phyloP scores from a whole-genome alignment of 2,797 vertebrate genomes.

The Pteropus rufus region DNA sequence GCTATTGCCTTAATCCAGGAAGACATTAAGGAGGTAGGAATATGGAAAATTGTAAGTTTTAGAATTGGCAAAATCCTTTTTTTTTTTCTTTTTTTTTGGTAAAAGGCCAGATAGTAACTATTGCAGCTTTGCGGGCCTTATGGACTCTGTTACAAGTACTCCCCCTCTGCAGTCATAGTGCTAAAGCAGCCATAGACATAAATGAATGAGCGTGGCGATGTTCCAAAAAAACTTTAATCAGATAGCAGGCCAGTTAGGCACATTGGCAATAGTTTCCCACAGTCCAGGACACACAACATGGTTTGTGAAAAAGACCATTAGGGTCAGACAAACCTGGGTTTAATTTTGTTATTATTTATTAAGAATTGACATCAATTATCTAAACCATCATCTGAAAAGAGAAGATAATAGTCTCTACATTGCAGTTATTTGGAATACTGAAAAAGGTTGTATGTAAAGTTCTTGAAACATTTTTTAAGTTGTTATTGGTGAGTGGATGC shows the following conservation, averaged over 20 bases:
- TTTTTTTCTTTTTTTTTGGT: not conserved
- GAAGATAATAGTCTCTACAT: not conserved
- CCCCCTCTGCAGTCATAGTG: not conserved
- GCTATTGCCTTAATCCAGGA: not conserved
- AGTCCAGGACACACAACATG: not conserved
- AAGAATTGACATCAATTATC: not conserved
- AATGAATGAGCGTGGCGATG: not conserved
- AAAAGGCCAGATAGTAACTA: not conserved
- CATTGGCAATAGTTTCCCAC: not conserved
- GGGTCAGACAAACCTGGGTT: not conserved
- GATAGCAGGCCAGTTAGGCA: not conserved
- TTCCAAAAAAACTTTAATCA: not conserved
- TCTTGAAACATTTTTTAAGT: not conserved
- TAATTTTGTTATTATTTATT: not conserved
- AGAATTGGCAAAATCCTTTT: not conserved
- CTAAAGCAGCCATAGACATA: not conserved
- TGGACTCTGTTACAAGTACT: not conserved
- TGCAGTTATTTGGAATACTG: not conserved
- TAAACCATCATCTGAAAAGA: not conserved
- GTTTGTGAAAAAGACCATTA: not conserved
- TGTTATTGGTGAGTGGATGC: not conserved
- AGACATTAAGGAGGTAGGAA: not conserved
- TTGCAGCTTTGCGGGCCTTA: not conserved
- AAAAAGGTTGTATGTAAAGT: not conserved
- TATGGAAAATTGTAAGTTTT: not conserved